A percentile compares a stretch with the other conserved stretches of the same genome.
Evolutionary conservation across 2,888 invertebrate species (phyloP).

Genomic region (Sisyra terminalis): DNA sequence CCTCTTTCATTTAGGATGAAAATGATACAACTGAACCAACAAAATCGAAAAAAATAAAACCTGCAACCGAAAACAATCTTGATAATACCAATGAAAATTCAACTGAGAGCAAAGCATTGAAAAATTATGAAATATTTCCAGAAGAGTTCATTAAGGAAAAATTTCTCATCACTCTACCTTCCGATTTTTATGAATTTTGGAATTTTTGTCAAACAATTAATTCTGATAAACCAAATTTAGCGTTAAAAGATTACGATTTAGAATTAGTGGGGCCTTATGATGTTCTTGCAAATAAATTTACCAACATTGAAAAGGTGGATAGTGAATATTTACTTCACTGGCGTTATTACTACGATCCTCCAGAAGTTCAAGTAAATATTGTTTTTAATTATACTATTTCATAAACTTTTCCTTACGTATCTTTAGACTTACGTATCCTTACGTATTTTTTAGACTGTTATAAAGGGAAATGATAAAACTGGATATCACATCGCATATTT

Average conservation of each 20-base stretch:
- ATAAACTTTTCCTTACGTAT: too few relatives aligned
- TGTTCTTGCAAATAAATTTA: slow-evolving; percentile 48
- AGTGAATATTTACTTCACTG: slow-evolving; percentile 56
- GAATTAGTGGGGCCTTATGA: slow-evolving; percentile 79
- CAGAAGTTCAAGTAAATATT: slow-evolving; percentile 66
- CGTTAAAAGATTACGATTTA: slow-evolving; percentile 48
- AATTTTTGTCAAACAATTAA: slow-evolving; percentile 47
- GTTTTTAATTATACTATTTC: background rate
- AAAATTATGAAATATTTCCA: slow-evolving; percentile 23
- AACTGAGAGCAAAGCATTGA: slow-evolving; percentile 21
- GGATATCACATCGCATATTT: slow-evolving; percentile 82
- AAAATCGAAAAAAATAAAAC: slow-evolving; percentile 5
- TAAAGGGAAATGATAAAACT: slow-evolving; percentile 48
- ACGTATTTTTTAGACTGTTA: slow-evolving; percentile 38
- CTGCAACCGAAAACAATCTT: slow-evolving; percentile 3
- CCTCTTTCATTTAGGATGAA: background rate
- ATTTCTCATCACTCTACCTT: slow-evolving; percentile 73
- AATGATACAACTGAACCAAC: background rate
- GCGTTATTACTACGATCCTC: slow-evolving; percentile 87
- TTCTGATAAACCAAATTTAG: slow-evolving; percentile 37
- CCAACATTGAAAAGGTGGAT: slow-evolving; percentile 29
- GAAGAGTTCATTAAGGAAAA: slow-evolving; percentile 46
- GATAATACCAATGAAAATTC: slow-evolving; percentile 5
- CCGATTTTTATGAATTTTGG: slow-evolving; percentile 79
- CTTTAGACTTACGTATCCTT: too few relatives aligned